Conservation (phyloP, 2,888 invertebrate genomes). For the Scrobipalpa atriplicella region DNA sequence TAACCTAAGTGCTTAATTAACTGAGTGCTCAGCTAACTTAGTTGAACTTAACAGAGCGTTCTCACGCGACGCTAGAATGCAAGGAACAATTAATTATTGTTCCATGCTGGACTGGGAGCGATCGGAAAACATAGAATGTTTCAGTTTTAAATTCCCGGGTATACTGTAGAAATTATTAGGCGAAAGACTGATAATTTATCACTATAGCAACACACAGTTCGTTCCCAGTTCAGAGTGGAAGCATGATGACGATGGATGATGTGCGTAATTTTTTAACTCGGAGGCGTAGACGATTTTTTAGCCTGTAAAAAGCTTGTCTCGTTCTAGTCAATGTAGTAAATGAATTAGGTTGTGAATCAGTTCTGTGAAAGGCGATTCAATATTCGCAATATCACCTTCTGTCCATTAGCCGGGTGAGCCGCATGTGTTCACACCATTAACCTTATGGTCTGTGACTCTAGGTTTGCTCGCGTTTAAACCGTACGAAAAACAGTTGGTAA, state of each 20-base stretch:
- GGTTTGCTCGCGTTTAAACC: neutral
- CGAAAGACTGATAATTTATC: no score
- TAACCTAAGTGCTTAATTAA: neutral
- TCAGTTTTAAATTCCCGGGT: no score
- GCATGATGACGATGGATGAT: no score
- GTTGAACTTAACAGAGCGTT: neutral
- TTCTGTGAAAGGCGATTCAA: slow-evolving; percentile 18
- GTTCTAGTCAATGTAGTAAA: neutral
- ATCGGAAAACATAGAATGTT: no score
- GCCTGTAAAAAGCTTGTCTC: neutral
- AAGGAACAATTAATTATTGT: neutral
- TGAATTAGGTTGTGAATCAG: neutral
- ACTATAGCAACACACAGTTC: no score
- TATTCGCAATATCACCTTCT: slow-evolving; percentile 13
- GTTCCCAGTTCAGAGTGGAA: neutral
- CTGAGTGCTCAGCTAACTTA: neutral
- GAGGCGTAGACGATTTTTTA: neutral
- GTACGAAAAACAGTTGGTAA: neutral
- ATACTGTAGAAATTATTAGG: no score
- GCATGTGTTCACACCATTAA: slow-evolving; percentile 1
- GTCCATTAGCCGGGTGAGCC: neutral
- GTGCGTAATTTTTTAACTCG: no score
- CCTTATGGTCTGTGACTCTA: neutral
- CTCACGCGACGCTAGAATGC: neutral
- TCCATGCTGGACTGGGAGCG: no score